Evolutionary conservation across 2,888 invertebrate genomes (phyloP).

Genomic region (Escarpia spicata): DNA sequence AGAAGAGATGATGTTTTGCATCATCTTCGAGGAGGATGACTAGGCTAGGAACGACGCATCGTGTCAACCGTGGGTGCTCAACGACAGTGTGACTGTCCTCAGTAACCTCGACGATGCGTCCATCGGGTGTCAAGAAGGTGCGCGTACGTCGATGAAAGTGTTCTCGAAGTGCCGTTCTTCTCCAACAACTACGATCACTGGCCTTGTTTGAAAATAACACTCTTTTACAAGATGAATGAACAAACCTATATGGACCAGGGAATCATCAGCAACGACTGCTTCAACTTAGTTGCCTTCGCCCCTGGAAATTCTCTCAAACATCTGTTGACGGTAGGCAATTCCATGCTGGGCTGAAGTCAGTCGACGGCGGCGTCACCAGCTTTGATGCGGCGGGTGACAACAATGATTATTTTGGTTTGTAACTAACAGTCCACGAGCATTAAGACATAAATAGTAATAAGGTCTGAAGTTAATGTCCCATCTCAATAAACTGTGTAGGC

Average conservation of each 20-base stretch:
- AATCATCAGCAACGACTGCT: not conserved
- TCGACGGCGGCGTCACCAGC: too few species aligned
- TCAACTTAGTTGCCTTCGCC: too few species aligned
- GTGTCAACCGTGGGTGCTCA: not conserved
- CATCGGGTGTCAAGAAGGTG: not conserved
- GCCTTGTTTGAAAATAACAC: not conserved
- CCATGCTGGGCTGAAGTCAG: too few species aligned
- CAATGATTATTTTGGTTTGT: too few species aligned
- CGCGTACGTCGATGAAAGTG: not conserved
- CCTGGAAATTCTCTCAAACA: too few species aligned
- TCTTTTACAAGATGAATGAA: not conserved
- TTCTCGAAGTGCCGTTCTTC: not conserved
- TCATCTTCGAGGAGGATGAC: not conserved
- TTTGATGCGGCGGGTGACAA: too few species aligned
- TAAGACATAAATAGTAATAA: too few species aligned
- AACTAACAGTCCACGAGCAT: too few species aligned
- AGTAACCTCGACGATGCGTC: not conserved
- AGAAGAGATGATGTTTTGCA: not conserved
- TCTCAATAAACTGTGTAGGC: too few species aligned
- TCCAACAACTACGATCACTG: not conserved
- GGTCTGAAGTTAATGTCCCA: too few species aligned
- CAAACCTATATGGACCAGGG: not conserved
- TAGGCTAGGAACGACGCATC: not conserved
- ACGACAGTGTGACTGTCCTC: not conserved
- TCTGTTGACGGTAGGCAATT: too few species aligned